Base-by-base conservation (phyloP, 2,888 invertebrate genomes). In the Junonia oenone region DNA sequence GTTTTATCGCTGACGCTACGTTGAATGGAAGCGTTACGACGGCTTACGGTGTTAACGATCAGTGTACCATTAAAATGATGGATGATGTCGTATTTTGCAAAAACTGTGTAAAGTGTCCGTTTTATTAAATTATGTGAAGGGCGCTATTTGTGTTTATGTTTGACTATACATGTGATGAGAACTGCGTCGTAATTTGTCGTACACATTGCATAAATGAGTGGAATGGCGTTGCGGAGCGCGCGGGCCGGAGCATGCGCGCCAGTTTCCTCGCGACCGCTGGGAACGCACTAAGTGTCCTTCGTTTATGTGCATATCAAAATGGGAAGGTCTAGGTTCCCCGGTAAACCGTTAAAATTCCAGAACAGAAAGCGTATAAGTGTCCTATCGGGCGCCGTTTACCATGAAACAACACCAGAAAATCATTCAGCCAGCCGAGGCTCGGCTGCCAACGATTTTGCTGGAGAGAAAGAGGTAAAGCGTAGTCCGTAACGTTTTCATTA, bases 291-390 rank as follows among this genome's bases (percentile, higher is more conserved):
- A 91, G 80, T 85, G 88, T 86, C 80, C 82, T 87, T 89, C 90
- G 91, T 90, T 87, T 86, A 85, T 81, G 81, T 84, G 84, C 75
- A 81, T 72, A 88, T 83, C 92, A 92, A 91, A 90, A 95, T 94
- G 95, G 94, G 94, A 91, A 93, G 94, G 91, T 94, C 94, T 87
- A 94, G 94, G 92, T 96, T 96, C 93, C 96, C 96, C 81, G 96
- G 96, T 79, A 96, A 95, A 92, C 96, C 96, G 83, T 93, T 95
- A 72, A 96, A 95, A 92, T 94, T 95, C 91, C 94, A 95, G 82
- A 95, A 95, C 90, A 94, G 95, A 91, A 95, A 95, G 86, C 93
- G 96, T 87, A 93, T 96, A 78, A 95, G 95, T 91, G 95, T 96
- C 81, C 91, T 95, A 83, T 93, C 93, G 73, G 91, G 91, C 73